Evolutionary conservation across 2,888 invertebrate genomes (phyloP), one percentile per base, ranked within the genome.

Genomic region (Gandaritis pyraliata): DNA sequence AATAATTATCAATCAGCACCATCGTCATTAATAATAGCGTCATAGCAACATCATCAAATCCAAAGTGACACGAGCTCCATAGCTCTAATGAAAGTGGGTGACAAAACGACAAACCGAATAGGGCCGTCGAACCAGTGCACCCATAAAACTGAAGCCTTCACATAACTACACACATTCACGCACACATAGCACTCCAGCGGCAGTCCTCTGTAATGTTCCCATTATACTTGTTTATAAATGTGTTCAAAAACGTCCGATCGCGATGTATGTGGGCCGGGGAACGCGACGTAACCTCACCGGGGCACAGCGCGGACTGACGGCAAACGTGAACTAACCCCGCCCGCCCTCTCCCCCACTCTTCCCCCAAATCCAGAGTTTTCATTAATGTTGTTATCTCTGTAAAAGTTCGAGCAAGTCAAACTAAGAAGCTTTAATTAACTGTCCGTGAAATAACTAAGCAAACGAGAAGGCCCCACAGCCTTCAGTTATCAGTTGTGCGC

Each of bases 311-410:
- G 78, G 76, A 90, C 91, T 92, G 88, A 72, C 73, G 69, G 75
- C 78, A 77, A 72, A 75, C 74, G 78, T 74, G 68, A 68, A 65
- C 62, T 62, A 62, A 77, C 84, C 88, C 88, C 86, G 79, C 81
- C 84, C 81, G 77, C 81, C 78, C 78, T 77, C 69, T 70, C 80
- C 73, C 77, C 82, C 81, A 85, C 84, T 83, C 82, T 81, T 78
- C 81, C 77, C 86, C 86, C 83, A 87, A 91, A 90, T 88, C 87
- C 83, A 86, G 83, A 89, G 85, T 89, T 90, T 88, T 89, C 90
- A 91, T 91, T 89, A 90, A 90, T 88, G 86, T 85, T 89, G 88
- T 90, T 90, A 90, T 90, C 88, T 83, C 83, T 88, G 82, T 86
- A 88, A 90, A 88, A 91, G 82, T 90, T 90, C 77, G 69, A 70